Percentiles rank a stretch among this genome's conserved stretches.
Evolutionary conservation across 2,888 invertebrate genomes (phyloP).

Genomic region (Lithophane ornitopus): DNA sequence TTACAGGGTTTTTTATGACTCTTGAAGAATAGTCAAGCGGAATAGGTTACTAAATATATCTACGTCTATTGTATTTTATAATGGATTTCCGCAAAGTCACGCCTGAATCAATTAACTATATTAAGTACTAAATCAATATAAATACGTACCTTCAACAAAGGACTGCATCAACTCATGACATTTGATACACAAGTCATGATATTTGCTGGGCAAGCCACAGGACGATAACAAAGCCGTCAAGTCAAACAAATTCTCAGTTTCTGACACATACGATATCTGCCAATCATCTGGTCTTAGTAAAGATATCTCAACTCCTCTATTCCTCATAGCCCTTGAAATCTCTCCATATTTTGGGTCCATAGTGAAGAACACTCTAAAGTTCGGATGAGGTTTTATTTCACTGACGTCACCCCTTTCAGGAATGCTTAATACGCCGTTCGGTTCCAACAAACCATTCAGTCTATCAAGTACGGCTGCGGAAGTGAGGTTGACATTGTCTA

Average conservation of each 20-base stretch:
- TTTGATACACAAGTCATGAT: slow-evolving; percentile 80
- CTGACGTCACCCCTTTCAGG: slow-evolving; percentile 97
- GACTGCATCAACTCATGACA: slow-evolving; percentile 85
- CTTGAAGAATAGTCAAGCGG: no score
- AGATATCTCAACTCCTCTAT: slow-evolving; percentile 98
- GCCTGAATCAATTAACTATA: no score
- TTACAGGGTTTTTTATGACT: no score
- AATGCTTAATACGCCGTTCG: slow-evolving; percentile 96
- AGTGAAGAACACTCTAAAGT: slow-evolving; percentile 98
- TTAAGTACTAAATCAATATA: background rate
- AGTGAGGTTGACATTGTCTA: slow-evolving; percentile 98
- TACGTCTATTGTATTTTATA: no score
- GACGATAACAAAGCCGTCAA: slow-evolving; percentile 84
- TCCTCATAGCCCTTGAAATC: slow-evolving; percentile 99
- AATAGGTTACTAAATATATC: no score
- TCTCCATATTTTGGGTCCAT: slow-evolving; percentile 99
- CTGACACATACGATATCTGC: slow-evolving; percentile 75
- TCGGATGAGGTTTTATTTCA: slow-evolving; percentile 95
- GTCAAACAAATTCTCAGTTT: slow-evolving; percentile 83
- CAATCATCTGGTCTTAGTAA: slow-evolving; percentile 80
- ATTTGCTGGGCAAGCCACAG: slow-evolving; percentile 81
- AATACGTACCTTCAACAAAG: slow-evolving; percentile 84
- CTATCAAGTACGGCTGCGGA: slow-evolving; percentile 99
- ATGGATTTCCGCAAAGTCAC: no score
- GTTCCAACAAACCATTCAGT: slow-evolving; percentile 98